A percentile compares a stretch with the other conserved stretches of the same genome.
Conservation (phyloP, 1,140 invertebrate genomes). For the Scaptomyza pallida region DNA sequence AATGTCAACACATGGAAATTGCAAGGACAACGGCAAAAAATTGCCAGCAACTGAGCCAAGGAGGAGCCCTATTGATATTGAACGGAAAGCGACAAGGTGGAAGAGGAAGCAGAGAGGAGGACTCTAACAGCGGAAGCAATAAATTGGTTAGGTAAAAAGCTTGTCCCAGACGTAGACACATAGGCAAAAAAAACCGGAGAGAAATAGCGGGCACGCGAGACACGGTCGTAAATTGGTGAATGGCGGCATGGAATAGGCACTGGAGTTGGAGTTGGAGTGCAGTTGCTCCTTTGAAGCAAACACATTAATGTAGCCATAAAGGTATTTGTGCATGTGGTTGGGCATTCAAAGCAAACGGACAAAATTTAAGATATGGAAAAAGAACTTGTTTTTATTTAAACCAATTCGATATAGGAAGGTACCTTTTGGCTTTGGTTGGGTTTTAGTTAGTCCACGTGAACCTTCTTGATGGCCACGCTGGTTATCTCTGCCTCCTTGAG, state of each 20-base stretch:
- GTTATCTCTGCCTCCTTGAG: slow-evolving; percentile 71
- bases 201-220: slow-evolving; percentile 50
- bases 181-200: slow-evolving; percentile 48
- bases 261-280: not conserved
- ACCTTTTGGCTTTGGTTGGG: not conserved
- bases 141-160: slow-evolving; percentile 81
- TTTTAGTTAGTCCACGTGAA: slow-evolving; percentile 56
- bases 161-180: slow-evolving; percentile 74
- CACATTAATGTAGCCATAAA: slow-evolving; percentile 23
- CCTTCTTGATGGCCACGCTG: slow-evolving; percentile 73
- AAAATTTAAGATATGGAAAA: slow-evolving; percentile 15
- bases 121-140: slow-evolving; percentile 65
- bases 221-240: slow-evolving; percentile 58
- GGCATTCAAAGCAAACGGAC: slow-evolving; percentile 63
- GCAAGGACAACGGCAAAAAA: slow-evolving; percentile 62
- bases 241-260: not conserved
- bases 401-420: too few relatives aligned
- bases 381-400: too few relatives aligned
- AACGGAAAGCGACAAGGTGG: not conserved
- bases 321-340: slow-evolving; percentile 58
- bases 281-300: slow-evolving; percentile 32
- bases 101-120: not conserved
- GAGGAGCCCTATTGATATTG: not conserved
- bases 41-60: slow-evolving; percentile 16
- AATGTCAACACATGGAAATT: slow-evolving; percentile 81